Evolutionary conservation across 2,113 vertebrate genomes (phyloP), one percentile per base, ranked within the genome.

Genomic region (Phoenicopterus ruber): DNA sequence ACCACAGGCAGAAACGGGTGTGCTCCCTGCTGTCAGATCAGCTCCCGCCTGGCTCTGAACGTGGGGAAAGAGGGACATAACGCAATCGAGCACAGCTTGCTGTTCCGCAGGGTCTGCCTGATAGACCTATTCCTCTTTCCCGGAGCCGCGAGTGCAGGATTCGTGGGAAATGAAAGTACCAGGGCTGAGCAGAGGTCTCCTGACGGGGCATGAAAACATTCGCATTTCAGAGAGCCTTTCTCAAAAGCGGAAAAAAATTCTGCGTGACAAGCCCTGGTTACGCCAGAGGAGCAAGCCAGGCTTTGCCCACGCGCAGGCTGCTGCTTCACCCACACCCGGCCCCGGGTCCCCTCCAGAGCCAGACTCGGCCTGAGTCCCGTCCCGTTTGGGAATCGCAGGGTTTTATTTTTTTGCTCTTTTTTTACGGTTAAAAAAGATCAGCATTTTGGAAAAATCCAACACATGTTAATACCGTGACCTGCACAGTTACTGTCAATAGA

Each of bases 401-500:
- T 18, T 94, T 55, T 81, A 70, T 81, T 94, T 91, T 89, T 76
- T 83, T 31, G 3, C 26, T 20, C 10, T 54, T 85, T 94, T 67
- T 83, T 83, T 40, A 34, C 15, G 32, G 91, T 61, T 82, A 49
- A 88, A 92, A 78, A 92, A 94, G 92, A 96, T 82, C 76, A 95
- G 93, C 86, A 44, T 94, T 97, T 96, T 82, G 92, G 95, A 72
- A 55, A 24, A 93, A 71, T 31, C 97, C 90, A 91, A 66, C 78
- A 49, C 96, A 49, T 92, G 87, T 88, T 88, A 88, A 81, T 82
- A 58, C 65, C 36, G 3, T 88, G 96, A 96, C 97, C 95, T 77
- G 90, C n/a, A 10, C 14, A 8, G 96, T 94, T 96, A 79, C 91
- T 97, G 93, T 98, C 91, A 97, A 95, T 25, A 96, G 95, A 96